Base-by-base conservation (phyloP, 2,113 vertebrate species). In the Rattus norvegicus region DNA sequence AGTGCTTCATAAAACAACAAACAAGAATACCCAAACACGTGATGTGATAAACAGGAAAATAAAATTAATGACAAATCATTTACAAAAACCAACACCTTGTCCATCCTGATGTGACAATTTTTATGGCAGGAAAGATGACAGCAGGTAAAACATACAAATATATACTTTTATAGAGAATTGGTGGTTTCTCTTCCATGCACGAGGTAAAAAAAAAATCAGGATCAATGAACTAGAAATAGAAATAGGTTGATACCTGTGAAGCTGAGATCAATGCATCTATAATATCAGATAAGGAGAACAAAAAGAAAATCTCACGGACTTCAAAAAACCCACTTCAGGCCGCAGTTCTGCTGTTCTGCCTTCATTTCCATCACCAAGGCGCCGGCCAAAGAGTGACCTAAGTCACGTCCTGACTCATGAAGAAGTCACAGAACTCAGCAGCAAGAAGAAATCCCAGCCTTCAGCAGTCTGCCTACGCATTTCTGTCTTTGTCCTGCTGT, bases 41-140 rank as follows among this genome's bases (percentile, higher is more conserved):
- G 92, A 69, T 81, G 59, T 76, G 54, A 88, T 90, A 90, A 97
- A 79, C 19, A 86, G 11, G 5, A 93, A 95, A 88, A 89, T 94
- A 93, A 93, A 95, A 92, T 95, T 69, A 92, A 28, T 70, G 65
- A 19, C 56, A 96, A 95, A 94, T 73, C 67, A 22, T 75, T 96
- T 88, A 83, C 26, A 26, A 80, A 85, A 16, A 26, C 30, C 36
- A 96, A 16, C 16, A 77, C 92, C 0, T 49, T 81, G 22, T 94
- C 69, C 63, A 28, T 63, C 70, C 75, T 91, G 90, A 76, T 47
- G 26, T 59, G 39, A 75, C 11, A 88, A 88, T 91, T 20, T 63
- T 73, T 88, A 22, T 39, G 54, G 72, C 1, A 81, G 33, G 69
- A 93, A 36, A 88, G 61, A 92, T 54, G 88, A 93, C 6, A 72